These are phyloP conservation scores for Vanessa atalanta DNA, from an alignment of 1,140 invertebrate species.

Conservation along the genomic window DNA sequence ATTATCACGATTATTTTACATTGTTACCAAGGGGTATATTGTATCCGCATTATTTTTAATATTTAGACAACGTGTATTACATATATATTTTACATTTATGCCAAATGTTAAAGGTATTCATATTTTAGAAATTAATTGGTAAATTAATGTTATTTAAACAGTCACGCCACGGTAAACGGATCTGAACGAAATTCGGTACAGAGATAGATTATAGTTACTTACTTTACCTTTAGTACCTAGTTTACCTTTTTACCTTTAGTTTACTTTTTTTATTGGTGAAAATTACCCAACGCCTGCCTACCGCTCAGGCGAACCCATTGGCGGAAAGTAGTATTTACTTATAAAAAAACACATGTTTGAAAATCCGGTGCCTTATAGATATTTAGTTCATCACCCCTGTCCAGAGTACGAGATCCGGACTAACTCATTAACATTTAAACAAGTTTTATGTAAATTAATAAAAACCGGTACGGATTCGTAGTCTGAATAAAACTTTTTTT, in stretches of 20 bases:
- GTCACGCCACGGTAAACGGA: no score
- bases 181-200: no score
- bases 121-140: no score
- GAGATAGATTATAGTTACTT: no score
- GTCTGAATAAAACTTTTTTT: slow-evolving; percentile 26
- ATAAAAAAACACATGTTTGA: slow-evolving; percentile 46
- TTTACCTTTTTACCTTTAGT: no score
- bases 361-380: slow-evolving; percentile 42
- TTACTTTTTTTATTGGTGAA: no score
- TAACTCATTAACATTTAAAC: slow-evolving; percentile 74
- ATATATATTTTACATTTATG: neutral
- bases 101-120: no score
- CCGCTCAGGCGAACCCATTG: no score
- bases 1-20: slow-evolving; percentile 25
- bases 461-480: slow-evolving; percentile 33
- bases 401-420: slow-evolving; percentile 63
- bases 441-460: slow-evolving; percentile 72
- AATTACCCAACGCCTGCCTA: no score
- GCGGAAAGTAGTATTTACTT: neutral
- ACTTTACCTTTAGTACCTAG: no score
- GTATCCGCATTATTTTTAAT: neutral
- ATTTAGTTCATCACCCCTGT: slow-evolving; percentile 46
- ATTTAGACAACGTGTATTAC: neutral
- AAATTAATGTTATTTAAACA: no score
- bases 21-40: neutral